Percentiles rank a stretch among this genome's conserved stretches.
Evolutionary conservation across 2,888 invertebrate genomes (phyloP).

Genomic region (Latrodectus hesperus): DNA sequence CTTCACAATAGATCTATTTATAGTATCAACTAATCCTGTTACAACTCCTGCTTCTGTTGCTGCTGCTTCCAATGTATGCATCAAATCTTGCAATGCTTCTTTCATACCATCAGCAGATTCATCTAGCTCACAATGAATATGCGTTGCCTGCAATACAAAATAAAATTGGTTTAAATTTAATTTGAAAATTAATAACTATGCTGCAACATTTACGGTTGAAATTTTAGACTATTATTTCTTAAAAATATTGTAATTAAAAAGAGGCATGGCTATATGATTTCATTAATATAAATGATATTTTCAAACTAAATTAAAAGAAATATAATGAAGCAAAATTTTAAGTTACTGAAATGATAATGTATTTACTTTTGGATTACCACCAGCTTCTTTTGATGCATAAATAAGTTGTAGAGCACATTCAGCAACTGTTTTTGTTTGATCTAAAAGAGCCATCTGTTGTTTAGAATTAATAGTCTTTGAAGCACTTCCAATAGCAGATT

Average conservation of each 20-base stretch:
- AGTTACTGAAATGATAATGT: background rate
- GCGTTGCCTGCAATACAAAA: slow-evolving; percentile 80
- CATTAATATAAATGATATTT: too few relatives aligned
- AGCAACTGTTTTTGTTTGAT: slow-evolving; percentile 94
- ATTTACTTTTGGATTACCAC: slow-evolving; percentile 90
- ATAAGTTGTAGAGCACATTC: slow-evolving; percentile 93
- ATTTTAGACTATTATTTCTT: too few relatives aligned
- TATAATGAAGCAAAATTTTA: too few relatives aligned
- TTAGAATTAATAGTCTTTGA: slow-evolving; percentile 91
- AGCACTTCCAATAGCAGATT: slow-evolving; percentile 85
- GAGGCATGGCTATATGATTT: too few relatives aligned
- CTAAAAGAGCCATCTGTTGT: slow-evolving; percentile 89
- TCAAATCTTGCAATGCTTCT: slow-evolving; percentile 84
- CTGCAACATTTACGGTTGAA: too few relatives aligned
- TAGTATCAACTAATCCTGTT: slow-evolving; percentile 89
- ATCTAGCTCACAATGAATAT: slow-evolving; percentile 88
- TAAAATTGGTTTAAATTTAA: too few relatives aligned
- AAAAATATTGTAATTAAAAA: too few relatives aligned
- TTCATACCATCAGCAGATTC: slow-evolving; percentile 85
- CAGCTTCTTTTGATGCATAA: slow-evolving; percentile 88
- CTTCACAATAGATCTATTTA: slow-evolving; percentile 90
- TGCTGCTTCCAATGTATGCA: slow-evolving; percentile 85
- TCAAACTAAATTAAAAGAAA: too few relatives aligned
- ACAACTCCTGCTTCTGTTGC: slow-evolving; percentile 93
- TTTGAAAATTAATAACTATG: too few relatives aligned